Evolutionary conservation across 2,888 invertebrate species (phyloP), one percentile per base, ranked within the genome.

Genomic region (Phasia obesa): DNA sequence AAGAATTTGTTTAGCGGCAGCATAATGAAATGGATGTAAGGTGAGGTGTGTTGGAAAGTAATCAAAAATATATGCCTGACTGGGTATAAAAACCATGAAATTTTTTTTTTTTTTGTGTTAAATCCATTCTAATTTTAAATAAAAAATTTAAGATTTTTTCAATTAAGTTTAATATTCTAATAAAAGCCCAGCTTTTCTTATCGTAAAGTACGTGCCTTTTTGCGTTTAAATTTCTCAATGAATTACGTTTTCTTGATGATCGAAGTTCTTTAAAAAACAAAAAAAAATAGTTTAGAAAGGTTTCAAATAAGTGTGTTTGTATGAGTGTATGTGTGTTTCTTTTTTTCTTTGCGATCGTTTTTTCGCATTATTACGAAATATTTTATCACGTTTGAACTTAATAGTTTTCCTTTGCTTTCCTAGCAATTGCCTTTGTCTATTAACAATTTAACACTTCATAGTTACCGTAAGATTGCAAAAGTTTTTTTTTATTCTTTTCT

Each of bases 381-480:
- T 87, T 88, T 86, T 86, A 82, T 78, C 81, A 82, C 81, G 81
- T 82, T 82, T 82, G 77, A 77, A 78, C 81, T 78, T 88, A 85
- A 88, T 86, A 85, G 85, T 86, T 85, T 85, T 85, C 84, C 85
- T 65, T n/a, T 35, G 71, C 59, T 71, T 67, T 67, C 70, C 70
- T 44, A 31, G 60, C 59, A 53, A 42, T 71, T 77, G 53, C 88
- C 85, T 87, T 87, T 86, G 88, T 88, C 88, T 88, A 88, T 88
- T 87, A 88, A 88, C 88, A 88, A 88, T 88, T 88, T 88, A 88
- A 86, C 88, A 88, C 86, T 87, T 85, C 81, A 83, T 84, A 84
- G 82, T 81, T 79, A 75, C 60, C 76, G 80, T 81, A 81, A 65
- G 21, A 25, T 27, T 23, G 19, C 31, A 21, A n/a, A 62, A 23